Conservation (phyloP, 2,113 vertebrate species). For the Rhabdomys dilectus region DNA sequence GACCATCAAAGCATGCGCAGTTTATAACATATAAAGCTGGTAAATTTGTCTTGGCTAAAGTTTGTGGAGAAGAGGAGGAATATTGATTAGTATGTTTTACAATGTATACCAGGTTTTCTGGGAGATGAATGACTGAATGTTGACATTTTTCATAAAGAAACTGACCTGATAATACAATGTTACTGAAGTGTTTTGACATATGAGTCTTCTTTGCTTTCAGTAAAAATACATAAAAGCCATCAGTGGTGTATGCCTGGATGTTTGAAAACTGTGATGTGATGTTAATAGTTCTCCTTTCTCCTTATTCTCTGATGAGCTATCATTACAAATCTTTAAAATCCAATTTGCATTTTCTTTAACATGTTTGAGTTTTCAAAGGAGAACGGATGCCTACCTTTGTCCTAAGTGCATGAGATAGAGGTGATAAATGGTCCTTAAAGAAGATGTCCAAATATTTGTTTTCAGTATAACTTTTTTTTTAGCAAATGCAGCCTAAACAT, state of each 20-base stretch:
- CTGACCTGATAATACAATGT: conserved; percentile 61
- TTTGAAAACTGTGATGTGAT: conserved; percentile 48
- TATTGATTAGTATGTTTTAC: background rate
- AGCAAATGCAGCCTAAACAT: background rate
- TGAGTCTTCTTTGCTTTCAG: conserved; percentile 28
- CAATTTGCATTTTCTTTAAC: background rate
- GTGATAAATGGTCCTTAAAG: background rate
- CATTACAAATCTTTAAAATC: conserved; percentile 33
- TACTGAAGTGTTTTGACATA: conserved; percentile 63
- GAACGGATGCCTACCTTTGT: background rate
- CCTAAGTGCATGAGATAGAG: background rate
- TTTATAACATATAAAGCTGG: conserved; percentile 1
- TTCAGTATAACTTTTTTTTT: background rate
- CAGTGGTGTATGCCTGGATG: background rate
- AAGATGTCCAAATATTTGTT: conserved; percentile 37
- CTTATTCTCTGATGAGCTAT: background rate
- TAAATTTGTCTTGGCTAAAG: conserved; percentile 20
- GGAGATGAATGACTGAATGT: conserved; percentile 49
- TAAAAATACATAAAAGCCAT: conserved; percentile 57
- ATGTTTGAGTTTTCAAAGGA: conserved; percentile 5
- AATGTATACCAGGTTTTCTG: background rate
- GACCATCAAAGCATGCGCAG: background rate
- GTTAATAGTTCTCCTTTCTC: conserved; percentile 7
- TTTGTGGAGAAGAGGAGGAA: conserved; percentile 33
- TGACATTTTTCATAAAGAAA: conserved; percentile 63